Evolutionary conservation across 1,140 invertebrate genomes (phyloP).

Genomic region (Rhopalosiphum maidis): DNA sequence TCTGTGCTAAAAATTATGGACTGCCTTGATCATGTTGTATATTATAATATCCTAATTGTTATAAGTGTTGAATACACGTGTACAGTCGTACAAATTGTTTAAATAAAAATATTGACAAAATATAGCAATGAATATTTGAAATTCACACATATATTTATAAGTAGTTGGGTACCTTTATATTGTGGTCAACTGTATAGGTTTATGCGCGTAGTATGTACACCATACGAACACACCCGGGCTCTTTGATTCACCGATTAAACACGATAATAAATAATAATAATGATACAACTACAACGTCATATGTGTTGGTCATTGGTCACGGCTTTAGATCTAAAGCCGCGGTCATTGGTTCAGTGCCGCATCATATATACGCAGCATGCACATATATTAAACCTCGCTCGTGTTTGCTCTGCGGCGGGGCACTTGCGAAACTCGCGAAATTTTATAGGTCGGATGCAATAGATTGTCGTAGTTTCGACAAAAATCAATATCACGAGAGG

Average conservation of each 20-base stretch:
- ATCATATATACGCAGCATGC: background rate
- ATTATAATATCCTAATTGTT: too few relatives aligned
- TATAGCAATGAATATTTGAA: too few relatives aligned
- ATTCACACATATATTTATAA: too few relatives aligned
- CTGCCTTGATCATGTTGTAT: too few relatives aligned
- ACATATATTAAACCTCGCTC: slow-evolving; percentile 11
- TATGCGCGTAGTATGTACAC: too few relatives aligned
- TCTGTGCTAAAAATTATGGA: too few relatives aligned
- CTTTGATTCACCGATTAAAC: background rate
- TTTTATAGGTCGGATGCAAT: background rate
- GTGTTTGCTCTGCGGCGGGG: background rate
- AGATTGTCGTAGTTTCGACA: slow-evolving; percentile 17
- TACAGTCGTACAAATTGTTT: too few relatives aligned
- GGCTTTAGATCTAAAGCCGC: too few relatives aligned
- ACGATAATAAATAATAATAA: background rate
- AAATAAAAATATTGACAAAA: too few relatives aligned
- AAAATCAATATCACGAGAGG: slow-evolving; percentile 35
- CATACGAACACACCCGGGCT: background rate
- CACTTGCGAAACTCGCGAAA: background rate
- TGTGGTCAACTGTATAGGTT: background rate
- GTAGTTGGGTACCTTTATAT: background rate
- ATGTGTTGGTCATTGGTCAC: background rate
- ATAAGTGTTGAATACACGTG: too few relatives aligned
- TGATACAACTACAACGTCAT: background rate
- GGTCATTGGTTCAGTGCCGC: background rate